A percentile compares a stretch with the other conserved stretches of the same genome.
phyloP scores from a whole-genome alignment of 2,797 vertebrate genomes.

The Sciurus carolinensis region DNA sequence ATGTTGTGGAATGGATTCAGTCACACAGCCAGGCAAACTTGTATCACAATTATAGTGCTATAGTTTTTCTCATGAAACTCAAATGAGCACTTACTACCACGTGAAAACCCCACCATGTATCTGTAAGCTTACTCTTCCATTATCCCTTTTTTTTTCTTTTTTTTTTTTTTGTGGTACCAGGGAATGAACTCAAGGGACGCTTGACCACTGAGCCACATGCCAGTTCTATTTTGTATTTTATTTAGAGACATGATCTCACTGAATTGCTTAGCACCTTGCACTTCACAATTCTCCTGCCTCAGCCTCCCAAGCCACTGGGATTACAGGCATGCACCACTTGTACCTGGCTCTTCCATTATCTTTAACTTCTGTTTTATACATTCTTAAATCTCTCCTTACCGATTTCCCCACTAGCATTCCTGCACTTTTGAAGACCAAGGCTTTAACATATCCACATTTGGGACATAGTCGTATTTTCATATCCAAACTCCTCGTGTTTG shows the following conservation, averaged over 20 bases:
- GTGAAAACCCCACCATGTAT: neutral
- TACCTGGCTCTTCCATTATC: neutral
- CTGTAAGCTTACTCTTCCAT: neutral
- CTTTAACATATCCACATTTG: neutral
- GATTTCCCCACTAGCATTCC: neutral
- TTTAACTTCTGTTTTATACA: neutral
- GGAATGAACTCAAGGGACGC: no score
- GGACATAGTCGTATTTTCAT: slow-evolving; percentile 32
- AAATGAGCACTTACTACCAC: neutral
- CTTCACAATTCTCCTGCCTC: no score
- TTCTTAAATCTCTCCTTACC: neutral
- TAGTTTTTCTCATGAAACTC: neutral
- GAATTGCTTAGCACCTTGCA: no score
- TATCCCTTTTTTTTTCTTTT: neutral
- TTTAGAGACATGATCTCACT: no score
- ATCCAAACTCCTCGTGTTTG: neutral
- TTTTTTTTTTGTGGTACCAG: no score
- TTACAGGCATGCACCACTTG: no score
- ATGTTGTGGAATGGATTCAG: neutral
- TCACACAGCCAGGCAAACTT: neutral
- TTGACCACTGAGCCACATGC: no score
- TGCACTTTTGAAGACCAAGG: neutral
- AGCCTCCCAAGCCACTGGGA: no score
- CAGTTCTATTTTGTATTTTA: no score
- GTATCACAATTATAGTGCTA: neutral